These are phyloP conservation scores for Taenioides sp. DNA, from an alignment of 2,797 vertebrate species.

Conservation along the genomic window DNA sequence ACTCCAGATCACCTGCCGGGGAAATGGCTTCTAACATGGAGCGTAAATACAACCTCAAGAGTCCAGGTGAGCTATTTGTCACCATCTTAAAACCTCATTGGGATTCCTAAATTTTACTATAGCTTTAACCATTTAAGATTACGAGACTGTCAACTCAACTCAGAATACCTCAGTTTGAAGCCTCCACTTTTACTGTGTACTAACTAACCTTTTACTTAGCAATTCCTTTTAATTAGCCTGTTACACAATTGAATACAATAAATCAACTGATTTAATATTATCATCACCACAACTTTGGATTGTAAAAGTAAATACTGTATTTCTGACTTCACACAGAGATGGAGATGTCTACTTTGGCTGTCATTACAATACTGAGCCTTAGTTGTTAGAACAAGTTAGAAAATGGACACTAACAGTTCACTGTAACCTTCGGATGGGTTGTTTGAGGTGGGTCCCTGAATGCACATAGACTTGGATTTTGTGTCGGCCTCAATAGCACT, in stretches of 20 bases:
- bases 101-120: neutral
- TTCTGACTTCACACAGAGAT: no score
- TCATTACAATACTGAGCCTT: neutral
- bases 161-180: neutral
- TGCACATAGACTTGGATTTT: neutral
- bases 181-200: neutral
- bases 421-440: neutral
- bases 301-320: no score
- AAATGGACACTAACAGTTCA: neutral
- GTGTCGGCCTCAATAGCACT: neutral
- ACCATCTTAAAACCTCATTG: neutral
- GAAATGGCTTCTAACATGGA: constrained; percentile 64
- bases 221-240: no score
- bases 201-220: neutral
- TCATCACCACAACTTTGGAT: no score
- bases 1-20: neutral
- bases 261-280: no score
- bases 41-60: constrained; percentile 80
- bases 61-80: constrained; percentile 69
- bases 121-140: neutral
- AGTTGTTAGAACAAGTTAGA: neutral
- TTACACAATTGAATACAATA: no score
- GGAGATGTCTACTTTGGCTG: no score
- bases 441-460: neutral
- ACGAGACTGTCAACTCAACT: neutral